Evolutionary conservation across 2,797 vertebrate genomes (phyloP).

Genomic region (Chiloscyllium punctatum): DNA sequence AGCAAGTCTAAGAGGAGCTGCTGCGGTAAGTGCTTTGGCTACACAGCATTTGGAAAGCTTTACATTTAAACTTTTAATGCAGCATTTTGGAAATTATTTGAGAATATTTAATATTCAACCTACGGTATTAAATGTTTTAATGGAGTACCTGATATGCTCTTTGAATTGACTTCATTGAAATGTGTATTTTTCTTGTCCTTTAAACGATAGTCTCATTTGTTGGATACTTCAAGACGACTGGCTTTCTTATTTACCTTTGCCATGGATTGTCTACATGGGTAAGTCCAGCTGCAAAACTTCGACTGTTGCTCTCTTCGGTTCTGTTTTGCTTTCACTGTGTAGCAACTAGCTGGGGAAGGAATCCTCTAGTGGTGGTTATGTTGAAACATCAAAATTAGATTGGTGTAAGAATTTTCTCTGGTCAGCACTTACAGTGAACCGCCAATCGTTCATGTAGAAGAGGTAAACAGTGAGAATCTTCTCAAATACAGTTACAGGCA

Average conservation of each 20-base stretch:
- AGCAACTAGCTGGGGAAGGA: neutral
- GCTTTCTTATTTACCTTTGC: constrained; percentile 89
- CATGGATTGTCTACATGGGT: constrained; percentile 95
- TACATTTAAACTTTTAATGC: neutral
- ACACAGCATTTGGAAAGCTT: neutral
- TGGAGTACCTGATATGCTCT: no score
- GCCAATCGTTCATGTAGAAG: neutral
- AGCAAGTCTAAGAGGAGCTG: constrained; percentile 46
- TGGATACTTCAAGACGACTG: constrained; percentile 74
- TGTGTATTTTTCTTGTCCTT: neutral
- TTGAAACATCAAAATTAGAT: neutral
- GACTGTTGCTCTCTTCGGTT: constrained; percentile 30
- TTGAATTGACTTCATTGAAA: neutral
- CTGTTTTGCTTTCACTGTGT: constrained; percentile 4
- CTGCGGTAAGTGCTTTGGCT: constrained; percentile 52
- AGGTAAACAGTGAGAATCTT: neutral
- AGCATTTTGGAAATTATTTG: neutral
- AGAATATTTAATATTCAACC: neutral
- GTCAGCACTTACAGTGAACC: neutral
- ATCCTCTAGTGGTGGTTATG: neutral
- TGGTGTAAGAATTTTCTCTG: neutral
- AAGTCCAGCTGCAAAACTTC: constrained; percentile 51
- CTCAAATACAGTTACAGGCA: neutral
- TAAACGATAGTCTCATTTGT: constrained; percentile 52
- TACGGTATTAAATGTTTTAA: neutral